These are phyloP conservation scores for Oryzias woworae DNA, from an alignment of 2,113 vertebrate genomes.

Conservation along the genomic window DNA sequence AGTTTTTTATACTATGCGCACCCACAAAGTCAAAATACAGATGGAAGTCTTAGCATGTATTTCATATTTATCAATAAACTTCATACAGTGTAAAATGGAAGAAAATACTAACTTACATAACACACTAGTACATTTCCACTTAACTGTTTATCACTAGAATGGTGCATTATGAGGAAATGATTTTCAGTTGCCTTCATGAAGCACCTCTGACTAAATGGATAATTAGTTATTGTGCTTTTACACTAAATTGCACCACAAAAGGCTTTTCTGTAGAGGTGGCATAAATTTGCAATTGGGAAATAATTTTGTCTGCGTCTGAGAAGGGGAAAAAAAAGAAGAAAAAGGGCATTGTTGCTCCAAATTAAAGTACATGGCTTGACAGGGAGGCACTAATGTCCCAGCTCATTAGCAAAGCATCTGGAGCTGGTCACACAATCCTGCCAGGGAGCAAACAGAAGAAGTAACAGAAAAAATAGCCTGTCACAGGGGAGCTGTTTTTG, in stretches of 20 bases:
- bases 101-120: conserved; percentile 10
- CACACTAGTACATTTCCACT: conserved; percentile 9
- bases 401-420: conserved; percentile 64
- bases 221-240: conserved; percentile 22
- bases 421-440: conserved; percentile 54
- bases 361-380: conserved; percentile 34
- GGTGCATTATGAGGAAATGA: conserved; percentile 4
- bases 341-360: conserved; percentile 21
- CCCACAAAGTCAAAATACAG: not conserved
- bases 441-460: conserved; percentile 40
- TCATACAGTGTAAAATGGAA: conserved; percentile 8
- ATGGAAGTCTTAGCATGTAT: conserved; percentile 5
- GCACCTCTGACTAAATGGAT: conserved; percentile 1
- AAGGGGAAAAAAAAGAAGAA: conserved; percentile 1
- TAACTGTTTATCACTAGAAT: conserved; percentile 13
- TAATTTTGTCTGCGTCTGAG: conserved; percentile 1
- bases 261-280: not conserved
- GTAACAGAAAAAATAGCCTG: conserved; percentile 23
- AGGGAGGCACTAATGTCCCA: conserved; percentile 45
- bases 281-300: conserved; percentile 1
- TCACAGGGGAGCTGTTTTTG: conserved; percentile 32
- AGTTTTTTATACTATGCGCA: not conserved
- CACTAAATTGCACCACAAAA: not conserved
- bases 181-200: conserved; percentile 22
- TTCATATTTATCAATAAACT: not conserved